Conservation (phyloP, 2,888 invertebrate species). For the Isoperla grammatica region DNA sequence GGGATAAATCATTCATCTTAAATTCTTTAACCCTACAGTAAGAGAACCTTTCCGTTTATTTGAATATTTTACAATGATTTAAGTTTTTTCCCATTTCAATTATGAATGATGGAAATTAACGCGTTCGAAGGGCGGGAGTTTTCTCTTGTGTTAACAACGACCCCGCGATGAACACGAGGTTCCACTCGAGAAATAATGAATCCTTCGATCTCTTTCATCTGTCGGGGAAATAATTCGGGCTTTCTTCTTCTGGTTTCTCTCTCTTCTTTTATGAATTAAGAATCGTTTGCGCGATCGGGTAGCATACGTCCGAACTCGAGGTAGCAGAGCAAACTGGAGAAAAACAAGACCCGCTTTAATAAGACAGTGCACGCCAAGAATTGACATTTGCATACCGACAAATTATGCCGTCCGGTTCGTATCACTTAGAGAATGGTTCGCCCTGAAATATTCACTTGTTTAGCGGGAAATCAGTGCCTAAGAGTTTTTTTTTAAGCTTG, state of each 20-base stretch:
- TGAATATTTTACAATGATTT: no score
- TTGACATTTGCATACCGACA: background rate
- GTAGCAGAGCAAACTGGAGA: background rate
- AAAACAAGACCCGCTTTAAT: background rate
- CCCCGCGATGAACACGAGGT: background rate
- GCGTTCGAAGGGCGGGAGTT: no score
- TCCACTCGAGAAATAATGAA: conserved; percentile 23
- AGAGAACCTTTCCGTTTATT: no score
- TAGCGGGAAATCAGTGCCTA: conserved; percentile 5
- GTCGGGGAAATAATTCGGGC: background rate
- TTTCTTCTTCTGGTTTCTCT: background rate
- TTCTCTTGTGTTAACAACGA: no score
- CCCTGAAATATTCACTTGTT: conserved; percentile 8
- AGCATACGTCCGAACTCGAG: background rate
- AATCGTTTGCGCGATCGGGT: background rate
- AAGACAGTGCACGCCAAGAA: background rate
- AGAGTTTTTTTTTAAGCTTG: conserved; percentile 1
- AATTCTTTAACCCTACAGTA: no score
- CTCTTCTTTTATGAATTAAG: background rate
- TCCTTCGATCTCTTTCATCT: conserved; percentile 23
- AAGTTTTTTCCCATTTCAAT: no score
- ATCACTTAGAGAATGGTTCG: background rate
- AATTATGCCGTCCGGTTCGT: background rate
- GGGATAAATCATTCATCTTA: no score
- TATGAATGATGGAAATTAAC: no score